Percentiles rank a stretch among this genome's conserved stretches.
Conservation (phyloP, 2,113 vertebrate genomes). For the Rhea pennata region DNA sequence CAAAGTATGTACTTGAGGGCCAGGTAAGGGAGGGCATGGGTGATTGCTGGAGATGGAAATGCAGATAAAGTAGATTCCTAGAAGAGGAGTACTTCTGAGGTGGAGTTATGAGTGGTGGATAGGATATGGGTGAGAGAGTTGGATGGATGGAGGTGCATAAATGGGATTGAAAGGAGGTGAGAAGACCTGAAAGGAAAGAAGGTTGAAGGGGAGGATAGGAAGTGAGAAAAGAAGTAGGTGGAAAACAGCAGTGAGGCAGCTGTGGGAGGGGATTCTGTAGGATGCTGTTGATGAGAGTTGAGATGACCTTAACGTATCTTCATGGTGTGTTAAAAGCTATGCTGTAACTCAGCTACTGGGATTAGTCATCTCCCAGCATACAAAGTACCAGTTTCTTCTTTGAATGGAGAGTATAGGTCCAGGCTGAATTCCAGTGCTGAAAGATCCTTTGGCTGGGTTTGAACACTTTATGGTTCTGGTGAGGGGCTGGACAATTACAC, state of each 20-base stretch:
- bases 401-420: not conserved
- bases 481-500: not conserved
- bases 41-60: not conserved
- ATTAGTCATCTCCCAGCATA: constrained; percentile 41
- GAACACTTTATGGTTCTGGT: not conserved
- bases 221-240: constrained; percentile 51
- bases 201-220: constrained; percentile 39
- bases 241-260: constrained; percentile 14
- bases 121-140: not conserved
- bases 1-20: not conserved
- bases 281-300: constrained; percentile 37
- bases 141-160: not conserved
- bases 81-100: not conserved
- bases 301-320: constrained; percentile 63
- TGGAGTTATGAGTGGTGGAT: not conserved
- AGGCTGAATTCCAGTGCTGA: not conserved
- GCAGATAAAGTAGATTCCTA: constrained; percentile 2
- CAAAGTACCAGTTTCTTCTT: constrained; percentile 10
- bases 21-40: not conserved
- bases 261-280: constrained; percentile 47
- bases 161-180: not conserved
- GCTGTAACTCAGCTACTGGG: constrained; percentile 41
- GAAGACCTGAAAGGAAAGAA: constrained; percentile 48
- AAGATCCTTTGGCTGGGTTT: not conserved
- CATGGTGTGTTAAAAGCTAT: constrained; percentile 7